Conservation (phyloP, 2,888 invertebrate genomes). For the Epistrophe eligans region DNA sequence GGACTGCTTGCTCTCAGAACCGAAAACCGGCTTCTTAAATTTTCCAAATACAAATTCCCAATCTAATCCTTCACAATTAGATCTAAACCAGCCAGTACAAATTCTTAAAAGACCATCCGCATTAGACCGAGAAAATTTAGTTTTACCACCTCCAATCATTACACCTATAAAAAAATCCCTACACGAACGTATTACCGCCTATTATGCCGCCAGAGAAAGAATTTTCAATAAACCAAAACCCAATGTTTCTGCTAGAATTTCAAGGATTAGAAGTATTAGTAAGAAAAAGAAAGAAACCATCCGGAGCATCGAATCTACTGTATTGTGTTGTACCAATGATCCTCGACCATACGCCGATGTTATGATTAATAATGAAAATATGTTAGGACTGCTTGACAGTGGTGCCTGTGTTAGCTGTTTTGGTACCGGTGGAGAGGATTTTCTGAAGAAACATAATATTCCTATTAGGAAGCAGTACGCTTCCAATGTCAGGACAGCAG, state of each 20-base stretch:
- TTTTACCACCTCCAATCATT: background rate
- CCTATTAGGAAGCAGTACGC: too few species aligned
- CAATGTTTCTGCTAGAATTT: background rate
- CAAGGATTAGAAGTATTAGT: background rate
- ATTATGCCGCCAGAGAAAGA: background rate
- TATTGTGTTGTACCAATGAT: background rate
- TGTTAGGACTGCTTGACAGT: slow-evolving; percentile 2
- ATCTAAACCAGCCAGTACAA: too few species aligned
- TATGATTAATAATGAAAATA: background rate
- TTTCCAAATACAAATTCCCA: background rate
- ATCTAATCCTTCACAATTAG: too few species aligned
- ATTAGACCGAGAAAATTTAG: background rate
- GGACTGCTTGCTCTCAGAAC: background rate
- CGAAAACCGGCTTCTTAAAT: background rate
- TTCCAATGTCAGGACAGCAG: background rate
- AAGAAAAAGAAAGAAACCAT: background rate
- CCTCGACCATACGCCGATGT: background rate
- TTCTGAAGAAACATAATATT: background rate
- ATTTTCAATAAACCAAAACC: background rate
- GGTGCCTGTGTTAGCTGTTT: background rate
- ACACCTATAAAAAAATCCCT: background rate
- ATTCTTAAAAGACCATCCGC: background rate
- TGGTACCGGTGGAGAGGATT: background rate
- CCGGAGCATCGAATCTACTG: background rate
- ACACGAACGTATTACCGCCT: background rate